Percentiles rank a stretch among this genome's conserved stretches.
Evolutionary conservation across 1,140 invertebrate species (phyloP).

Genomic region (Andricus grossulariae): DNA sequence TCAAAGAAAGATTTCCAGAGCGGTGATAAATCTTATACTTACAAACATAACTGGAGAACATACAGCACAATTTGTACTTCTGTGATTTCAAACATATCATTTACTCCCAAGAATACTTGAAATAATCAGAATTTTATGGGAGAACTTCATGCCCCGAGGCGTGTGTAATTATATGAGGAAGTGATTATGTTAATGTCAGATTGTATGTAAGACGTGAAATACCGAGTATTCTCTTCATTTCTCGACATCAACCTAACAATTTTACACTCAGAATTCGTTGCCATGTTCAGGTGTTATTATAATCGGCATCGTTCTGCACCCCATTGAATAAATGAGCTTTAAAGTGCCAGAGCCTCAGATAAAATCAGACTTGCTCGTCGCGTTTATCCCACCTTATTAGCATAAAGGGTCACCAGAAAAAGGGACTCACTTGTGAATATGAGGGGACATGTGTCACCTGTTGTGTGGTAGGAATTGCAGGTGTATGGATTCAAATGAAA

Average conservation of each 20-base stretch:
- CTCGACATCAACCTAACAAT: conserved; percentile 18
- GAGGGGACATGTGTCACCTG: conserved; percentile 16
- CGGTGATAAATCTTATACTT: neutral
- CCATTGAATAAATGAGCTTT: conserved; percentile 65
- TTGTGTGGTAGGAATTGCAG: neutral
- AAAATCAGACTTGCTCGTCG: conserved; percentile 45
- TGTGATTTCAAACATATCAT: conserved; percentile 15
- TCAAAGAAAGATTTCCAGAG: neutral
- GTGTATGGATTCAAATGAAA: neutral
- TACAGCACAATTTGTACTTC: neutral
- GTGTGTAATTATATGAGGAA: conserved; percentile 26
- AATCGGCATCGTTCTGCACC: conserved; percentile 54
- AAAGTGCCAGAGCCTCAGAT: conserved; percentile 55
- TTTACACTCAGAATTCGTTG: conserved; percentile 21
- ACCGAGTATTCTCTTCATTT: conserved; percentile 12
- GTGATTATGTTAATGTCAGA: conserved; percentile 18
- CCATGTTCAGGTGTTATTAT: conserved; percentile 42
- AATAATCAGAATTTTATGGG: conserved; percentile 29
- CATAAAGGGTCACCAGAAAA: conserved; percentile 53
- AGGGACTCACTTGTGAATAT: neutral
- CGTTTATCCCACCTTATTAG: conserved; percentile 51
- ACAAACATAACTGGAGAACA: conserved; percentile 10
- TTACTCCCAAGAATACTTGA: neutral
- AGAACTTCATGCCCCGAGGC: conserved; percentile 25
- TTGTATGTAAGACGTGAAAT: conserved; percentile 20